A percentile compares a stretch with the other conserved stretches of the same genome.
Evolutionary conservation across 2,888 invertebrate species (phyloP).

Genomic region (Eremobia ochroleuca): DNA sequence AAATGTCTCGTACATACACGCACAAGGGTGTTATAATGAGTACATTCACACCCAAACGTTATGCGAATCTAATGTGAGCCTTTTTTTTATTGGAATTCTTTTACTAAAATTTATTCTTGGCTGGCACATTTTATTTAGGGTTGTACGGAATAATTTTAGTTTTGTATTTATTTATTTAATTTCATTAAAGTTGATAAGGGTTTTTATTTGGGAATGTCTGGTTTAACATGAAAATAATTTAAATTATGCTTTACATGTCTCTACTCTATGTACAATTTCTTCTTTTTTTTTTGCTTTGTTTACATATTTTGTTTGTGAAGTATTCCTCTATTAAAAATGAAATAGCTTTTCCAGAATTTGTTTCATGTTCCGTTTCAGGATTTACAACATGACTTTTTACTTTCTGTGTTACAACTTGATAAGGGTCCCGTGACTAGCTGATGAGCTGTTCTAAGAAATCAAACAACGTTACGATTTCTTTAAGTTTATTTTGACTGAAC

Average conservation of each 20-base stretch:
- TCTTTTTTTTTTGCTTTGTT: not conserved
- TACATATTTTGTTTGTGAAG: not conserved
- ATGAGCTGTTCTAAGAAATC: not conserved
- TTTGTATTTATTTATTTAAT: constrained; percentile 34
- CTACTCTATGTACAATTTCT: not conserved
- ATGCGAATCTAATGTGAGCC: constrained; percentile 42
- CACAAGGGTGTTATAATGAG: constrained; percentile 55
- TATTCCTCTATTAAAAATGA: not conserved
- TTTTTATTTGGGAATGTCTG: constrained; percentile 27
- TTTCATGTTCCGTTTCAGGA: not conserved
- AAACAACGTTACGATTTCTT: not conserved
- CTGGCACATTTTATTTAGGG: constrained; percentile 37
- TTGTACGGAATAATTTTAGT: constrained; percentile 5
- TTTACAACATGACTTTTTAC: not conserved
- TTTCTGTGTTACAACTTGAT: not conserved
- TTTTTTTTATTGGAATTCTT: constrained; percentile 56
- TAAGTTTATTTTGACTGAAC: not conserved
- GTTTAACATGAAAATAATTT: constrained; percentile 27
- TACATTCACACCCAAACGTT: constrained; percentile 56
- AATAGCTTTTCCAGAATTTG: not conserved
- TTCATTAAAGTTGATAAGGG: constrained; percentile 44
- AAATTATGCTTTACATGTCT: constrained; percentile 1
- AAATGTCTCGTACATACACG: constrained; percentile 35
- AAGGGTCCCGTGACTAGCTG: not conserved
- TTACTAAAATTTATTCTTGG: constrained; percentile 52